These are phyloP conservation scores for Cancer borealis DNA, from an alignment of 2,888 invertebrate genomes.

Conservation along the genomic window DNA sequence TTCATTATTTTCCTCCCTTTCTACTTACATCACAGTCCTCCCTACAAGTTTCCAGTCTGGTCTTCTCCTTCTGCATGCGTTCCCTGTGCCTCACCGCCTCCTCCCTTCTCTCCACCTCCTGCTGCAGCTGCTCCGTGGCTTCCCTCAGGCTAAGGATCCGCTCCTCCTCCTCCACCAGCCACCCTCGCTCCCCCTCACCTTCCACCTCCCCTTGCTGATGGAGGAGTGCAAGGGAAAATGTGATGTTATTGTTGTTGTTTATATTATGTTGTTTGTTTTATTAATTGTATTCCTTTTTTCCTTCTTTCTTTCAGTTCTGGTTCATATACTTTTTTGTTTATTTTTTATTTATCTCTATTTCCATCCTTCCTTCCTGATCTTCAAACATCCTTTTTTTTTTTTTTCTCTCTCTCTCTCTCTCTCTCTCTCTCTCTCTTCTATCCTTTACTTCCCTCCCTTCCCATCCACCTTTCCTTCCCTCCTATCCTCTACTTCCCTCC, in stretches of 20 bases:
- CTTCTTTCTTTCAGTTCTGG: not conserved
- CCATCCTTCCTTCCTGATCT: too few relatives aligned
- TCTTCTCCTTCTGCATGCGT: slow-evolving; percentile 70
- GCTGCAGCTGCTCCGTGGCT: slow-evolving; percentile 68
- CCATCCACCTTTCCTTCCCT: not conserved
- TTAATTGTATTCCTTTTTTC: not conserved
- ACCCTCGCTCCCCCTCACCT: slow-evolving; percentile 65
- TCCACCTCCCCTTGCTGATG: slow-evolving; percentile 57
- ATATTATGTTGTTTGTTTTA: not conserved
- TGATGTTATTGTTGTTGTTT: not conserved
- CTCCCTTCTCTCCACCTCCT: slow-evolving; percentile 64
- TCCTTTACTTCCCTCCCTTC: not conserved
- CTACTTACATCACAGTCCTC: not conserved
- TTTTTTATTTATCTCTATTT: too few relatives aligned
- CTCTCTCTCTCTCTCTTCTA: not conserved
- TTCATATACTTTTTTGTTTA: too few relatives aligned
- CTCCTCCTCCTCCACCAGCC: slow-evolving; percentile 70
- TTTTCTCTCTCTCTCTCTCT: too few relatives aligned
- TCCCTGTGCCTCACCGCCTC: slow-evolving; percentile 70
- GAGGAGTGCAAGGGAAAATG: not conserved
- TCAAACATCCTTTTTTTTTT: too few relatives aligned
- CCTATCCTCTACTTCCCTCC: not conserved
- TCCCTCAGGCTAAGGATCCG: slow-evolving; percentile 62
- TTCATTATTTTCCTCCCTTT: too few relatives aligned
- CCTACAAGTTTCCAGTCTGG: slow-evolving; percentile 51